Conservation (phyloP, 2,888 invertebrate species). For the Dryomyza anilis region DNA sequence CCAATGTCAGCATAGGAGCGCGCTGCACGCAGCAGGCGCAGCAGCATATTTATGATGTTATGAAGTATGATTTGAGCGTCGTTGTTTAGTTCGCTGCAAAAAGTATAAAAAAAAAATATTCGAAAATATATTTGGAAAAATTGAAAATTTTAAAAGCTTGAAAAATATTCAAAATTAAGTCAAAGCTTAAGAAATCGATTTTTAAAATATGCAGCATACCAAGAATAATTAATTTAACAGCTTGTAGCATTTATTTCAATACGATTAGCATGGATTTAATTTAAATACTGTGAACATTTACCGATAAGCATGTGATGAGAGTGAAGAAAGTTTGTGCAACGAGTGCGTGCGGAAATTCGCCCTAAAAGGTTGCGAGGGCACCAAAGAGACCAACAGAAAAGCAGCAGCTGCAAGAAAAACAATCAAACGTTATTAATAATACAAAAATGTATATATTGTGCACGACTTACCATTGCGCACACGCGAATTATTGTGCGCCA, state of each 20-base stretch:
- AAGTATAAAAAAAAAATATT: constrained; percentile 5
- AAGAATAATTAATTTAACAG: no score
- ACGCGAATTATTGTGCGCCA: constrained; percentile 83
- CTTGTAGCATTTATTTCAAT: no score
- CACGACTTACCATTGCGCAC: constrained; percentile 80
- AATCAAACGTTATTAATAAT: neutral
- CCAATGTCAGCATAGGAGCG: constrained; percentile 85
- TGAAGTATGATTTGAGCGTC: constrained; percentile 69
- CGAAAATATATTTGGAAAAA: no score
- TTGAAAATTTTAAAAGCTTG: no score
- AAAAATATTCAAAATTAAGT: no score
- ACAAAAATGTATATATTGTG: neutral
- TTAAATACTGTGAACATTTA: no score
- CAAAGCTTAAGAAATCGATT: no score
- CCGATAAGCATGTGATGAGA: constrained; percentile 52
- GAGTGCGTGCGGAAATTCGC: constrained; percentile 77
- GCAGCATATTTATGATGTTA: constrained; percentile 74
- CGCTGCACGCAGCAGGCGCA: constrained; percentile 79
- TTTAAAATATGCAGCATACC: no score
- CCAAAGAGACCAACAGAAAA: constrained; percentile 84
- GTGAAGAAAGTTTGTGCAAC: constrained; percentile 57
- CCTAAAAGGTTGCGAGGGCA: constrained; percentile 88
- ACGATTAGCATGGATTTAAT: no score
- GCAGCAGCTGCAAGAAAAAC: constrained; percentile 71
- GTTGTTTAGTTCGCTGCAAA: constrained; percentile 60